A percentile compares a stretch with the other conserved stretches of the same genome.
phyloP scores from a whole-genome alignment of 2,113 vertebrate species.

The Lichenostomus cassidix region DNA sequence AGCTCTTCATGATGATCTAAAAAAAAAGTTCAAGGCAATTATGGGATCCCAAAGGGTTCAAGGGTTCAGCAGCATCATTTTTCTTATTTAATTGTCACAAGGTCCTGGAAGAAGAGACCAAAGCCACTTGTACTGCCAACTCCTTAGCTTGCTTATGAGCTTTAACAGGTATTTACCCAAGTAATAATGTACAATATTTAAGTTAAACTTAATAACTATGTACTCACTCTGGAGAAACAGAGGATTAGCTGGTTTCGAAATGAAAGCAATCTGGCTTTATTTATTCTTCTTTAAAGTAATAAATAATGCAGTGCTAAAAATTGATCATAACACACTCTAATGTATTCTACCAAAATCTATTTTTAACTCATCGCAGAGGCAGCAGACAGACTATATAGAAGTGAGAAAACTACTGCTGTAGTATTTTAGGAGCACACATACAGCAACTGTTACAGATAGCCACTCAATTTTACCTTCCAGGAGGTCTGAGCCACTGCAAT shows the following conservation, averaged over 20 bases:
- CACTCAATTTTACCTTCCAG: not conserved
- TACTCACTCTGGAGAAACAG: slow-evolving; percentile 11
- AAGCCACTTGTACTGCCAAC: not conserved
- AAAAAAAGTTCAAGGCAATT: not conserved
- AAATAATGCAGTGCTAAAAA: slow-evolving; percentile 51
- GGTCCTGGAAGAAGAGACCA: not conserved
- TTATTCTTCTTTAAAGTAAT: slow-evolving; percentile 39
- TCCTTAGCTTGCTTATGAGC: not conserved
- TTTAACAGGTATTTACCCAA: slow-evolving; percentile 11
- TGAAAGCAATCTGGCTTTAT: slow-evolving; percentile 17
- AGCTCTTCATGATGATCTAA: not conserved
- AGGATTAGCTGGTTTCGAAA: slow-evolving; percentile 6
- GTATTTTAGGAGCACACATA: not conserved
- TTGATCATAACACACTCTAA: not conserved
- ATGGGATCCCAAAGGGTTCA: not conserved
- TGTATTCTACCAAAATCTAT: not conserved
- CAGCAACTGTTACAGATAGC: not conserved
- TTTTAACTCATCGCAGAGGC: not conserved
- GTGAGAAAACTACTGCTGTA: not conserved
- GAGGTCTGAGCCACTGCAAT: not conserved
- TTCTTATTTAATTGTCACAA: not conserved
- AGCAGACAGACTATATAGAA: not conserved
- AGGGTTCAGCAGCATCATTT: not conserved
- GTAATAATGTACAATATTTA: not conserved
- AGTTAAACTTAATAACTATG: not conserved